phyloP scores from a whole-genome alignment of 1,140 invertebrate species.

The Drosophila asahinai region DNA sequence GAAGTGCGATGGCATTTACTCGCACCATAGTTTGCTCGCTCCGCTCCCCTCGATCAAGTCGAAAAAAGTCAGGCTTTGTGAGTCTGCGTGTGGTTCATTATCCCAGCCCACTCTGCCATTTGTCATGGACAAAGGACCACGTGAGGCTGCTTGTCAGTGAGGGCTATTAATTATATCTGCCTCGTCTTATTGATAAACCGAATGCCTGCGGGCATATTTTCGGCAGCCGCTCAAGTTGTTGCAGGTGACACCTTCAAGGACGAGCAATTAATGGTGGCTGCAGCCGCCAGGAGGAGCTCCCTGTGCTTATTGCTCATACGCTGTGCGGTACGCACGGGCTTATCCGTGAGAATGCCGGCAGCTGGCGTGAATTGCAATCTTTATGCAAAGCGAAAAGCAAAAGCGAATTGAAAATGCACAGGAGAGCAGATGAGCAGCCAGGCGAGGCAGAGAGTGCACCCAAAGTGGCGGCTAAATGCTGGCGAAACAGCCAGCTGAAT shows the following conservation, averaged over 20 bases:
- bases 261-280: conserved; percentile 48
- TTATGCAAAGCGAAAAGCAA: conserved; percentile 27
- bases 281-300: background rate
- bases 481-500: conserved; percentile 14
- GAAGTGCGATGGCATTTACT: conserved; percentile 43
- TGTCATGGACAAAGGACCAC: conserved; percentile 26
- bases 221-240: conserved; percentile 17
- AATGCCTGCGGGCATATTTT: conserved; percentile 31
- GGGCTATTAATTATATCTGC: conserved; percentile 63
- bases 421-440: conserved; percentile 1
- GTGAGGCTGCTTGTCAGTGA: conserved; percentile 9
- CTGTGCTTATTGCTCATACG: conserved; percentile 59
- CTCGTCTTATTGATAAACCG: conserved; percentile 49
- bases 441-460: background rate
- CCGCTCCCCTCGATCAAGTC: conserved; percentile 41
- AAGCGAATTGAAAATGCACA: conserved; percentile 55
- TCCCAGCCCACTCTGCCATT: conserved; percentile 7
- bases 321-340: conserved; percentile 47
- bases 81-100: conserved; percentile 14
- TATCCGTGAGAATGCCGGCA: conserved; percentile 43
- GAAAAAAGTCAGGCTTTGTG: conserved; percentile 43
- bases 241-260: conserved; percentile 49
- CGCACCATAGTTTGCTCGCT: conserved; percentile 35
- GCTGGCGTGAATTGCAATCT: conserved; percentile 55
- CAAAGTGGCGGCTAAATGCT: conserved; percentile 37